phyloP scores from a whole-genome alignment of 23 tunicate genomes.

The Styela clava region DNA sequence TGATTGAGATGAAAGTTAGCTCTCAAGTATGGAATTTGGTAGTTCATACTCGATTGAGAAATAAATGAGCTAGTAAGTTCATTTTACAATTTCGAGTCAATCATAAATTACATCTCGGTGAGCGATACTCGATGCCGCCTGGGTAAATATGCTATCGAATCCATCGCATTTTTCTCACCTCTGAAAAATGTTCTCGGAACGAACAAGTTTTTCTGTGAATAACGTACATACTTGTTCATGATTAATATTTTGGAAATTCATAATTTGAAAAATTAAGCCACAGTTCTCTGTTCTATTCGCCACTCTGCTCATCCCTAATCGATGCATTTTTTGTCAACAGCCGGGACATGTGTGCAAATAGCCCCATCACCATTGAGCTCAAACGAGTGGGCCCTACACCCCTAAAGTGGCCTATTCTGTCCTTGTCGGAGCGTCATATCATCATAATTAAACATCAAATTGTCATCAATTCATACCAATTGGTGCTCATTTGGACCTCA shows the following conservation, averaged over 20 bases:
- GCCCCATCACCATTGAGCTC: not conserved
- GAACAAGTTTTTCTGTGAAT: not conserved
- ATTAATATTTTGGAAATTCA: not conserved
- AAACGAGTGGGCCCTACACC: constrained; percentile 1
- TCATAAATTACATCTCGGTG: not conserved
- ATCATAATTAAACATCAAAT: constrained; percentile 11
- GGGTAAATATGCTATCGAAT: not conserved
- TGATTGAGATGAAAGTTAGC: not conserved
- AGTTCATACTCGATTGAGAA: not conserved
- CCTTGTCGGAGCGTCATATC: not conserved
- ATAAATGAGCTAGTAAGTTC: not conserved
- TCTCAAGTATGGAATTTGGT: not conserved
- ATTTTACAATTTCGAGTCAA: not conserved
- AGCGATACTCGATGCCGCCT: not conserved
- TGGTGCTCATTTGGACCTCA: not conserved
- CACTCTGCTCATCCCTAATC: not conserved
- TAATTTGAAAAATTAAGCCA: constrained; percentile 11
- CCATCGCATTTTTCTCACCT: constrained; percentile 2
- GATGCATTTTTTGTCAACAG: constrained; percentile 1
- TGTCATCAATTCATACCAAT: constrained; percentile 11
- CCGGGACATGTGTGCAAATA: constrained; percentile 14
- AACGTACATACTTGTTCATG: not conserved
- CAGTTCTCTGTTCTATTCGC: not conserved
- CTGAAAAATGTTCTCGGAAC: not conserved
- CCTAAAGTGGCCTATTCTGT: constrained; percentile 3